A percentile compares a stretch with the other conserved stretches of the same genome.
These are phyloP conservation scores for Mionectes olivaceus DNA, from an alignment of 2,797 vertebrate genomes.

Conservation along the genomic window DNA sequence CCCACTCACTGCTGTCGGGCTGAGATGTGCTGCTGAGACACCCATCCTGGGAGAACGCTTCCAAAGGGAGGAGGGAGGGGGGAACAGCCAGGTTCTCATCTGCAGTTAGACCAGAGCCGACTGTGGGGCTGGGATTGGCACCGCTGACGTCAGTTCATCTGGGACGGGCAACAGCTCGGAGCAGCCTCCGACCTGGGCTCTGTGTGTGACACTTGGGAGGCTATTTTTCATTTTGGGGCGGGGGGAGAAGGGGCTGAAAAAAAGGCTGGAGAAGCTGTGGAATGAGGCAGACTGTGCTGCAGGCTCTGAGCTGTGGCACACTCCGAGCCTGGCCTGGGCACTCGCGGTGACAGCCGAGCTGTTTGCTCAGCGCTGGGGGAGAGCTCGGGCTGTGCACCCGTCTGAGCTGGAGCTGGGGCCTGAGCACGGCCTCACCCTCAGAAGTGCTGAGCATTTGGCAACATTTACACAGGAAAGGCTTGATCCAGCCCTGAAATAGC, in stretches of 20 bases:
- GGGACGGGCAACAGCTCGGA: accelerated
- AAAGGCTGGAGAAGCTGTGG: background rate
- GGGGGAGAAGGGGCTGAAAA: background rate
- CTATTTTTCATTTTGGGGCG: background rate
- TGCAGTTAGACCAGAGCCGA: conserved; percentile 11
- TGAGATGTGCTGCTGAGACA: conserved; percentile 52
- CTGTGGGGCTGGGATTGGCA: background rate
- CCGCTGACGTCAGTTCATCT: background rate
- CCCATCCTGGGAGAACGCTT: background rate
- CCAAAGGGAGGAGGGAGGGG: background rate
- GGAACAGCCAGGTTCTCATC: background rate
- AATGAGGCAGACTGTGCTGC: background rate
- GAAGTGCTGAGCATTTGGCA: conserved; percentile 29
- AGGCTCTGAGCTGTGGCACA: background rate
- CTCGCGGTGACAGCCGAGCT: background rate
- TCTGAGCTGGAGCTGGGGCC: background rate
- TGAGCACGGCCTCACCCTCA: background rate
- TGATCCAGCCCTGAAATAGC: conserved; percentile 35
- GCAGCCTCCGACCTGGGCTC: background rate
- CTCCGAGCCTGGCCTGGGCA: background rate
- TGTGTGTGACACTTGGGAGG: background rate
- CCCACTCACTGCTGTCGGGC: conserved; percentile 61
- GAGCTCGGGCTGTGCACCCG: accelerated
- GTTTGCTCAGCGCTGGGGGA: background rate
- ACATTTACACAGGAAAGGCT: background rate